A percentile compares a stretch with the other conserved stretches of the same genome.
Evolutionary conservation across 1,140 invertebrate genomes (phyloP).

Genomic region (Pogonognathellus flavescens): DNA sequence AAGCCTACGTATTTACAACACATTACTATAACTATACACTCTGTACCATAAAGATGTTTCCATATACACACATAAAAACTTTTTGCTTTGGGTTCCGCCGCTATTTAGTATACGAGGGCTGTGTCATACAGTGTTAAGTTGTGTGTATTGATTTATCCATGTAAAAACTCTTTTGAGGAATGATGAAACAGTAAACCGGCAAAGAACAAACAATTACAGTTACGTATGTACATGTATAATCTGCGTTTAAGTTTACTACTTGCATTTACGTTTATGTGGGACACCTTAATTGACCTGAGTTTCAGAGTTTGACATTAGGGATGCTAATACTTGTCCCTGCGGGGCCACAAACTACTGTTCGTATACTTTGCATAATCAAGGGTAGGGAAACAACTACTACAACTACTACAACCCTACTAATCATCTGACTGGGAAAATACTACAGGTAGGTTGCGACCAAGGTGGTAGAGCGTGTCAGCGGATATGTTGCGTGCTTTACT

Average conservation of each 20-base stretch:
- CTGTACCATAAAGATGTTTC: not conserved
- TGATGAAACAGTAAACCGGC: not conserved
- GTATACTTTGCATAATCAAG: no score
- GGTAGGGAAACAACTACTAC: no score
- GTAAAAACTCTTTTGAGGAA: not conserved
- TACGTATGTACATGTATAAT: not conserved
- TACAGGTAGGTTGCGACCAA: no score
- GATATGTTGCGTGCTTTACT: no score
- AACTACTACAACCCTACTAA: no score
- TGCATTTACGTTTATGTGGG: constrained; percentile 1
- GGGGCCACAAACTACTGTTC: no score
- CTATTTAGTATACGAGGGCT: no score
- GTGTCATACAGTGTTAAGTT: no score
- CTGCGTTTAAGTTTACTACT: not conserved
- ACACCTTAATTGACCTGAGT: constrained; percentile 27
- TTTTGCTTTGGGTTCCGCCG: constrained; percentile 15
- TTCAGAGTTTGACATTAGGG: not conserved
- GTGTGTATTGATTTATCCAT: no score
- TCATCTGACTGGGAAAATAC: no score
- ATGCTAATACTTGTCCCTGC: not conserved
- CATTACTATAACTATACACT: not conserved
- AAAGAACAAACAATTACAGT: not conserved
- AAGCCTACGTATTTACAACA: no score
- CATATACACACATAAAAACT: not conserved
- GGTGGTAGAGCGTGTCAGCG: no score